A percentile compares a stretch with the other conserved stretches of the same genome.
Evolutionary conservation across 1,140 invertebrate species (phyloP).

Genomic region (Lepidurus couesii): DNA sequence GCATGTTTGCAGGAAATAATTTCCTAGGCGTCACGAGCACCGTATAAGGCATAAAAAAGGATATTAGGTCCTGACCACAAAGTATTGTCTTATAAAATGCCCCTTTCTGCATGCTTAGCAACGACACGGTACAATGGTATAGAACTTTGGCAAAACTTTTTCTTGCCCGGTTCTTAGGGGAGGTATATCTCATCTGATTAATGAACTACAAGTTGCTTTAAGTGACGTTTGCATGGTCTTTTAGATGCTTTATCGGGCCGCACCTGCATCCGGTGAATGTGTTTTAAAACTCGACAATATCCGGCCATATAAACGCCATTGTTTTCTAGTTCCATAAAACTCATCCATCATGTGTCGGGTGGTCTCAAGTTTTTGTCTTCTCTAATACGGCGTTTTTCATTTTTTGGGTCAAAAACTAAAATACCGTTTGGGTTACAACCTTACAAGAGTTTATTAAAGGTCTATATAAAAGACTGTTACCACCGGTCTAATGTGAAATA

Average conservation of each 20-base stretch:
- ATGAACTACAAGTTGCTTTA: not conserved
- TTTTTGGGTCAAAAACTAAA: too few species aligned
- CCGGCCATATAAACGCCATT: not conserved
- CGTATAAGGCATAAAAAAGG: too few species aligned
- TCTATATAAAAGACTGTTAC: too few species aligned
- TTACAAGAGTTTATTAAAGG: too few species aligned
- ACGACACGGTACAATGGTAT: not conserved
- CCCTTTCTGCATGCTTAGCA: not conserved
- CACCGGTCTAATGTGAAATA: too few species aligned
- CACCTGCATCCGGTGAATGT: not conserved
- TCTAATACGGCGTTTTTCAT: not conserved
- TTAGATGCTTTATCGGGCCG: not conserved
- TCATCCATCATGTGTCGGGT: not conserved
- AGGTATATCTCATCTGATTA: not conserved
- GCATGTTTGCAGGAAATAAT: too few species aligned
- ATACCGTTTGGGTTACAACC: too few species aligned
- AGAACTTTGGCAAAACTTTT: not conserved
- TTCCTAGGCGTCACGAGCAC: too few species aligned
- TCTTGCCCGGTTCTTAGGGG: not conserved
- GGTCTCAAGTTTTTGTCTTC: not conserved
- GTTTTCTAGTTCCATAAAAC: not conserved
- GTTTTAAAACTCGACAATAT: not conserved
- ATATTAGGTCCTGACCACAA: too few species aligned
- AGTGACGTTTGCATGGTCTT: not conserved
- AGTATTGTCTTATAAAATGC: not conserved